A percentile compares a stretch with the other conserved stretches of the same genome.
Evolutionary conservation across 1,140 invertebrate genomes (phyloP).

Genomic region (Macrocentrus cingulum): DNA sequence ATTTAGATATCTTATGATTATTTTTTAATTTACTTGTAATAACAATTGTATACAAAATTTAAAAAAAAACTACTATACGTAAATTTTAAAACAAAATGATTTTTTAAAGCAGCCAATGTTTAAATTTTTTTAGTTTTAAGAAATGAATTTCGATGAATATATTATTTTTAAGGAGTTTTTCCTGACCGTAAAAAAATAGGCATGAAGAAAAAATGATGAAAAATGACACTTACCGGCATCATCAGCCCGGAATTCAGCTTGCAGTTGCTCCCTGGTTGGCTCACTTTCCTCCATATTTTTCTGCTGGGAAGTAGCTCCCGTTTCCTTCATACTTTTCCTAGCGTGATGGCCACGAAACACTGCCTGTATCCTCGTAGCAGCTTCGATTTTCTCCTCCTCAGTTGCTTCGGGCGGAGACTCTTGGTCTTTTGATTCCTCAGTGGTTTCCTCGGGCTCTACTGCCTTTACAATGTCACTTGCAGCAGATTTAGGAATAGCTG

Average conservation of each 20-base stretch:
- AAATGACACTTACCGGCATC: constrained; percentile 70
- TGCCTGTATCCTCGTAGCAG: constrained; percentile 71
- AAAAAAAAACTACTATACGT: too few relatives aligned
- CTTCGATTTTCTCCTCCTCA: constrained; percentile 64
- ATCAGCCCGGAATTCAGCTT: constrained; percentile 74
- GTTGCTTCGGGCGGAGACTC: constrained; percentile 41
- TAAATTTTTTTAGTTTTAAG: too few relatives aligned
- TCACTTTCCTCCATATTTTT: constrained; percentile 57
- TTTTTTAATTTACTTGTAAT: too few relatives aligned
- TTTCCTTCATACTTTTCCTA: constrained; percentile 62
- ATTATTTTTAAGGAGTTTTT: background rate
- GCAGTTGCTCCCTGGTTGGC: constrained; percentile 70
- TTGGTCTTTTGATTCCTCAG: constrained; percentile 22
- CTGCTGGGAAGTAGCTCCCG: constrained; percentile 47
- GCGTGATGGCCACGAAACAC: constrained; percentile 66
- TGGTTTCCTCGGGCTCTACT: background rate
- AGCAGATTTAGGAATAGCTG: constrained; percentile 41
- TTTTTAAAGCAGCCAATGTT: too few relatives aligned
- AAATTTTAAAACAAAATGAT: too few relatives aligned
- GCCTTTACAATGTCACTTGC: constrained; percentile 23
- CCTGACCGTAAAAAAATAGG: background rate
- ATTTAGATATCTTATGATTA: too few relatives aligned
- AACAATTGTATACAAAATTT: too few relatives aligned
- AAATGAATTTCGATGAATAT: too few relatives aligned
- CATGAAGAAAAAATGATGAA: too few relatives aligned